Conservation (phyloP, 1,140 invertebrate genomes). For the Camponotus floridanus region DNA sequence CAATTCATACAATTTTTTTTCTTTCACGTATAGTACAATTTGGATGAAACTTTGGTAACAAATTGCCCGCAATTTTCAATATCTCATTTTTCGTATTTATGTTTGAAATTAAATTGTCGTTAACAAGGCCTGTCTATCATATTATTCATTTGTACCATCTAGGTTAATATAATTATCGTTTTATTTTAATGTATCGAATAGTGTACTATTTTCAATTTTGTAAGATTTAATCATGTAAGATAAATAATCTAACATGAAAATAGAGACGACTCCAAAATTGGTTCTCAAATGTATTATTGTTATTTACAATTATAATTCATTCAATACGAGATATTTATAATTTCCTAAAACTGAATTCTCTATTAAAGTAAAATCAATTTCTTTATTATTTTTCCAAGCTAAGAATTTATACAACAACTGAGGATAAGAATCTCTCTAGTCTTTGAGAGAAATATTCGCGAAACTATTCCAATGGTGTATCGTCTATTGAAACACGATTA, state of each 20-base stretch:
- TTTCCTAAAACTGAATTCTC: neutral
- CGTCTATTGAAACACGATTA: slow-evolving; percentile 57
- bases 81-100: neutral
- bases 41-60: neutral
- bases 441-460: neutral
- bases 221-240: neutral
- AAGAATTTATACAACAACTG: slow-evolving; percentile 15
- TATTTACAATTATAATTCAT: neutral
- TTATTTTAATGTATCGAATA: neutral
- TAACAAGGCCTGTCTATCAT: neutral
- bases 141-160: neutral
- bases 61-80: neutral
- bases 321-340: neutral
- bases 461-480: slow-evolving; percentile 26
- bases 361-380: neutral
- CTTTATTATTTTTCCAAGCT: neutral
- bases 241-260: neutral
- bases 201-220: neutral
- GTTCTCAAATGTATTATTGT: no score
- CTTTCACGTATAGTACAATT: neutral
- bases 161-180: neutral
- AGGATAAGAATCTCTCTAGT: neutral
- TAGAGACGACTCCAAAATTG: neutral
- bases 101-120: slow-evolving; percentile 12
- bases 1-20: neutral